These are phyloP conservation scores for Pseudorectes ferrugineus DNA, from an alignment of 2,113 vertebrate genomes.

Conservation along the genomic window DNA sequence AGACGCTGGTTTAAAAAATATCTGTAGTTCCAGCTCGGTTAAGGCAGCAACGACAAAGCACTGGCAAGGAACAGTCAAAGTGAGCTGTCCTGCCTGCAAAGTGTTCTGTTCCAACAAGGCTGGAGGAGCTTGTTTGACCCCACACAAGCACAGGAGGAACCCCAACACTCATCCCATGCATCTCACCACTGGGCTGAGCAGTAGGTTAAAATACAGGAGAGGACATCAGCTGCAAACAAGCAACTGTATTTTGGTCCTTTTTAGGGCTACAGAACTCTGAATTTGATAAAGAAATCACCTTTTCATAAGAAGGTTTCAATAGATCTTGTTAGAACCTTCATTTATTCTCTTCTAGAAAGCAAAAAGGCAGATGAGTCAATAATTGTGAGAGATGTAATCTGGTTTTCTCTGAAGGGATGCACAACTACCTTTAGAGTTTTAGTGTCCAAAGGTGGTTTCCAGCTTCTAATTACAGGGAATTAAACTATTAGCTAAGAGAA, in stretches of 20 bases:
- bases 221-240: background rate
- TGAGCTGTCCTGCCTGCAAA: background rate
- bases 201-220: background rate
- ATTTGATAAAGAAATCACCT: background rate
- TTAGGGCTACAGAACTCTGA: background rate
- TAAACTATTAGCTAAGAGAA: background rate
- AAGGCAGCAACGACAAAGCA: fast-evolving
- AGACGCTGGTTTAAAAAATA: background rate
- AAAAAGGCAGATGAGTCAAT: background rate
- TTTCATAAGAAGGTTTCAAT: background rate
- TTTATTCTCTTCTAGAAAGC: background rate
- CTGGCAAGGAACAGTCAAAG: background rate
- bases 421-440: background rate
- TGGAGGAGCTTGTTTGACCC: background rate
- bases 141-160: background rate
- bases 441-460: background rate
- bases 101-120: background rate
- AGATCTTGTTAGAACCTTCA: background rate
- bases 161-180: fast-evolving
- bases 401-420: background rate
- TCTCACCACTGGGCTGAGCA: background rate
- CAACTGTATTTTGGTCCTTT: background rate
- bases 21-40: background rate
- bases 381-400: background rate
- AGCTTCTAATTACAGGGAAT: background rate